Conservation (phyloP, 1,140 invertebrate genomes). For the Bombus consobrinus region DNA sequence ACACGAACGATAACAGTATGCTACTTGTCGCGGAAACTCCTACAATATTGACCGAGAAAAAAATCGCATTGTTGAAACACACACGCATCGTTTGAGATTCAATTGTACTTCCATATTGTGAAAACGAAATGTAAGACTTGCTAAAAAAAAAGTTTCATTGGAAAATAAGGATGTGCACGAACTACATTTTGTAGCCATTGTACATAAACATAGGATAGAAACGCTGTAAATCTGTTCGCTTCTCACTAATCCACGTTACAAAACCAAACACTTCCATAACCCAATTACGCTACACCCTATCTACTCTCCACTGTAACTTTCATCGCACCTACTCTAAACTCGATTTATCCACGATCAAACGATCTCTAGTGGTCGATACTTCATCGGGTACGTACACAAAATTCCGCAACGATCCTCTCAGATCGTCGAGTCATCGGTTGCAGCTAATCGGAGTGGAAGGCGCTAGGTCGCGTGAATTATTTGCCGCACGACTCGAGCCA, state of each 20-base stretch:
- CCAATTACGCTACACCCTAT: not conserved
- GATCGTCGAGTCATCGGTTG: not conserved
- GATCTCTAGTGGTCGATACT: not conserved
- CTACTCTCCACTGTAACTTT: not conserved
- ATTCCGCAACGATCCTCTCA: not conserved
- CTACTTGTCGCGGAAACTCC: too few species aligned
- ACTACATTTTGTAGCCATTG: too few species aligned
- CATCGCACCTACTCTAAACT: not conserved
- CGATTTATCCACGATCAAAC: not conserved
- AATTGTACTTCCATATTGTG: too few species aligned
- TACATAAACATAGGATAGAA: too few species aligned
- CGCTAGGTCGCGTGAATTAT: conserved; percentile 21
- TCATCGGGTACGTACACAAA: not conserved
- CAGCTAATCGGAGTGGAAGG: not conserved
- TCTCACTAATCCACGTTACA: not conserved
- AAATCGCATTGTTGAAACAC: too few species aligned
- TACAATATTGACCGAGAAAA: too few species aligned
- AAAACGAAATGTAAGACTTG: too few species aligned
- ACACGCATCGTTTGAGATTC: too few species aligned
- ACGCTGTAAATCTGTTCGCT: not conserved
- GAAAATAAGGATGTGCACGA: too few species aligned
- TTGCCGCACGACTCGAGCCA: conserved; percentile 3
- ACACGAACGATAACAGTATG: too few species aligned
- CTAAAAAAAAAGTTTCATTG: too few species aligned
- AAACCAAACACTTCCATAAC: not conserved